Conservation (phyloP, 2,113 vertebrate genomes). For the Cyprinus carpio region DNA sequence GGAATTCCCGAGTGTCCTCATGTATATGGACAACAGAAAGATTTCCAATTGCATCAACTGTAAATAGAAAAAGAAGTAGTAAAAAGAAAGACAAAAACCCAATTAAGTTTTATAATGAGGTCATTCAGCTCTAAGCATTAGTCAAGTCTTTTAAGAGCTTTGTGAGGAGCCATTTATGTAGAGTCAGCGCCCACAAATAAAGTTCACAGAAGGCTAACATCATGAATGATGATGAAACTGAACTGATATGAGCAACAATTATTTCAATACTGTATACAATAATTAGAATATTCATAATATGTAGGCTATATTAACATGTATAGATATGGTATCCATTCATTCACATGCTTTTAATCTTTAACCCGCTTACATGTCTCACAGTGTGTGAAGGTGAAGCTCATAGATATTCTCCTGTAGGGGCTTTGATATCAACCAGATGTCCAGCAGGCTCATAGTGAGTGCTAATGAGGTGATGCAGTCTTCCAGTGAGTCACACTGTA, state of each 20-base stretch:
- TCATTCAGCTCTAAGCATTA: neutral
- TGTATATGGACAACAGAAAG: constrained; percentile 34
- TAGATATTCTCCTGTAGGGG: constrained; percentile 25
- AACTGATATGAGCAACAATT: no score
- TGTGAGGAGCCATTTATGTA: no score
- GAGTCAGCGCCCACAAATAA: no score
- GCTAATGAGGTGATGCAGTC: neutral
- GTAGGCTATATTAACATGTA: no score
- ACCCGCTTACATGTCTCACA: constrained; percentile 45
- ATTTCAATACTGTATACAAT: no score
- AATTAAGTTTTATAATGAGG: neutral
- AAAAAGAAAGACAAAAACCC: neutral
- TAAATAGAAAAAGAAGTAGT: neutral
- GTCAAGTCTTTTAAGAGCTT: no score
- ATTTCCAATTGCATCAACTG: constrained; percentile 43
- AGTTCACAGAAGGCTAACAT: no score
- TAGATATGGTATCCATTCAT: no score
- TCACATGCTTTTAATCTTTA: constrained; percentile 3
- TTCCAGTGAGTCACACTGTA: constrained; percentile 44
- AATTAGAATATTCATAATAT: no score
- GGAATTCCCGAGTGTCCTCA: neutral
- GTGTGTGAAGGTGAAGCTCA: constrained; percentile 50
- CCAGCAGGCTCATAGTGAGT: constrained; percentile 42
- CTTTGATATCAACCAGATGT: constrained; percentile 34
- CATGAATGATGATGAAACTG: neutral